A percentile compares a stretch with the other conserved stretches of the same genome.
Evolutionary conservation across 2,888 invertebrate species (phyloP).

Genomic region (Pardosa pseudoannulata): DNA sequence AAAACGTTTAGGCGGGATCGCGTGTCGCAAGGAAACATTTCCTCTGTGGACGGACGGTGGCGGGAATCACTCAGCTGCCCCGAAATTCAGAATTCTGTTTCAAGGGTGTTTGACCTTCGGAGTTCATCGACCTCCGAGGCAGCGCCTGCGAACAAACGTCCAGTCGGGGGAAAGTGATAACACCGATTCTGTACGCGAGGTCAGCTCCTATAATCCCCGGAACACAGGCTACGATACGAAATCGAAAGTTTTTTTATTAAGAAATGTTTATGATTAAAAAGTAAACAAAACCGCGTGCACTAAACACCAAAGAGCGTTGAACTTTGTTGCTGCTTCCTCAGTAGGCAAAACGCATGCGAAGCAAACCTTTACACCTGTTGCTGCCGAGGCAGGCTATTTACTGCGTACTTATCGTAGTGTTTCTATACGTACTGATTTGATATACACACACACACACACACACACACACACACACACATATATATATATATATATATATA

Average conservation of each 20-base stretch:
- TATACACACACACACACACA: no score
- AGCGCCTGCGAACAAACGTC: background rate
- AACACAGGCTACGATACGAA: background rate
- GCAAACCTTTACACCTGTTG: no score
- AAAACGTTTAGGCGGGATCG: background rate
- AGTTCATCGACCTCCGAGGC: conserved; percentile 28
- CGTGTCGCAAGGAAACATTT: conserved; percentile 22
- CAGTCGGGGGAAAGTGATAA: background rate
- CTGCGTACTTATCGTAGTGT: no score
- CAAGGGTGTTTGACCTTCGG: conserved; percentile 44
- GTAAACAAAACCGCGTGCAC: no score
- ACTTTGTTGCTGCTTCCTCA: no score
- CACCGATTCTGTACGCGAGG: background rate
- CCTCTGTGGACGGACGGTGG: conserved; percentile 37
- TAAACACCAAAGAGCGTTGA: no score
- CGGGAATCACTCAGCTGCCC: conserved; percentile 20
- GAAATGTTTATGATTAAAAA: background rate
- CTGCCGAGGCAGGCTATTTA: no score
- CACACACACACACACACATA: no score
- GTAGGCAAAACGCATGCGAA: no score
- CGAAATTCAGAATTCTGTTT: conserved; percentile 13
- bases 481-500: no score
- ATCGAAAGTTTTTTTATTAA: background rate
- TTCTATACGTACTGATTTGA: no score
- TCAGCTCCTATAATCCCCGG: background rate